Conservation (phyloP, 2,888 invertebrate genomes). For the Drosophila anomalata region DNA sequence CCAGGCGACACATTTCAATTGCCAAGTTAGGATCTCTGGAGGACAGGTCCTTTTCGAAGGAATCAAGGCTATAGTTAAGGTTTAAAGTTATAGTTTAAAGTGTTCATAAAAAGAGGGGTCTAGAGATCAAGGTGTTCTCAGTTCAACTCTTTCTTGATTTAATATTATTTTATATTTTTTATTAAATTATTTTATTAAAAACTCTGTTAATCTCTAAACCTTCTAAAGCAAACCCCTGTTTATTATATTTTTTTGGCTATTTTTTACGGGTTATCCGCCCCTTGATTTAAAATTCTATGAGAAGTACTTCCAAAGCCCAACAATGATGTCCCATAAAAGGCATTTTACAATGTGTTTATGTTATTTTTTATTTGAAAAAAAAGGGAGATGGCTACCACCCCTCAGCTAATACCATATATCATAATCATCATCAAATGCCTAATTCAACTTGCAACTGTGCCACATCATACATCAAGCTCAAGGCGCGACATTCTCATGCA, state of each 20-base stretch:
- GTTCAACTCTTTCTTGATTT: too few relatives aligned
- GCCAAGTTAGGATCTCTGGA: constrained; percentile 44
- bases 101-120: too few relatives aligned
- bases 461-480: constrained; percentile 74
- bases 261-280: not conserved
- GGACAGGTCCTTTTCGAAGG: not conserved
- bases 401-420: constrained; percentile 24
- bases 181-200: too few relatives aligned
- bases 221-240: too few relatives aligned
- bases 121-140: too few relatives aligned
- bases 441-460: constrained; percentile 63
- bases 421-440: constrained; percentile 64
- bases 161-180: too few relatives aligned
- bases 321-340: constrained; percentile 17
- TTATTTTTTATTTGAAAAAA: not conserved
- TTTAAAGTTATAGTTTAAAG: too few relatives aligned
- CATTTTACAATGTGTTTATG: constrained; percentile 63
- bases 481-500: constrained; percentile 59
- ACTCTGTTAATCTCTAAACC: too few relatives aligned
- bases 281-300: constrained; percentile 1
- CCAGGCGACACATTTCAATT: constrained; percentile 73
- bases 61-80: too few relatives aligned
- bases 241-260: not conserved
- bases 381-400: too few relatives aligned
- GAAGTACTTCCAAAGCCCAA: constrained; percentile 4